Evolutionary conservation across 2,113 vertebrate species (phyloP).

Genomic region (Malurus alboscapulatus): DNA sequence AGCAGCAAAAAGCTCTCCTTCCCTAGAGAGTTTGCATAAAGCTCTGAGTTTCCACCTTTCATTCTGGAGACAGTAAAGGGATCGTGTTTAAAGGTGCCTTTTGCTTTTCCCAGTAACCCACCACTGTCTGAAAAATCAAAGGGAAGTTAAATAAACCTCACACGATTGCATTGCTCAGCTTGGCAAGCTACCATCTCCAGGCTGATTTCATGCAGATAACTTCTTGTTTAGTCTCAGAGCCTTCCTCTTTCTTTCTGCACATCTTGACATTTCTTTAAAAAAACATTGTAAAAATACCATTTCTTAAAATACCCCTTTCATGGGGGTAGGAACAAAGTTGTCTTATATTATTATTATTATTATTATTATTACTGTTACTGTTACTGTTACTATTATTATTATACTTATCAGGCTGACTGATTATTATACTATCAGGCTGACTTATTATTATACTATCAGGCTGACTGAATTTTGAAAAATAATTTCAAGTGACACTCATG

Average conservation of each 20-base stretch:
- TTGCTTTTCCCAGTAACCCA: background rate
- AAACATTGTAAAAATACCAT: background rate
- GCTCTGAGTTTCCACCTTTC: background rate
- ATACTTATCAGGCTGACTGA: too few relatives aligned
- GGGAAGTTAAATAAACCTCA: background rate
- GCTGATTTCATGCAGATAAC: background rate
- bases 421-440: background rate
- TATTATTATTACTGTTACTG: too few relatives aligned
- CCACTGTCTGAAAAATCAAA: background rate
- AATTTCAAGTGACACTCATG: background rate
- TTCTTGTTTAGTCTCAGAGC: conserved; percentile 19
- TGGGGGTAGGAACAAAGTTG: background rate
- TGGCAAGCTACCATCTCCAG: background rate
- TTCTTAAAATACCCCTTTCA: background rate
- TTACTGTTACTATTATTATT: too few relatives aligned
- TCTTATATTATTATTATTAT: background rate
- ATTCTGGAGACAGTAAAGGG: background rate
- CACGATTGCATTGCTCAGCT: background rate
- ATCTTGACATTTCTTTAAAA: background rate
- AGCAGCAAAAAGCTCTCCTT: background rate
- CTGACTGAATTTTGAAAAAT: background rate
- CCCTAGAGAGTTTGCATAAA: background rate
- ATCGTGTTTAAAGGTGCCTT: background rate
- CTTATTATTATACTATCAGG: background rate
- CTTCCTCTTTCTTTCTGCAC: conserved; percentile 53